Evolutionary conservation across 2,888 invertebrate species (phyloP), one percentile per base, ranked within the genome.

Genomic region (Trissolcus japonicus): DNA sequence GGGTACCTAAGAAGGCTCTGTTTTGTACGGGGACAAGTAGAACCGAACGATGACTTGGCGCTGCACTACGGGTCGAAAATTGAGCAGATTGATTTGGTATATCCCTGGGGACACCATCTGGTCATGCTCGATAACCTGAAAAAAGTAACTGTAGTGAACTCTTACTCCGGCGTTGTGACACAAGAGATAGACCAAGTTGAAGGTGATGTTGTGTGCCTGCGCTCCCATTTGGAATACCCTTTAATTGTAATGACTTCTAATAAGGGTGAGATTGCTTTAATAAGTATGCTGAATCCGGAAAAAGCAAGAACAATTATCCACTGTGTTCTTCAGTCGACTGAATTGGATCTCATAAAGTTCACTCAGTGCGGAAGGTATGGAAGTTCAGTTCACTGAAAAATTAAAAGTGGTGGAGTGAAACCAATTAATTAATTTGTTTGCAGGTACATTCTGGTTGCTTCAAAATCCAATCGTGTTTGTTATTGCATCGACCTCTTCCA

Each of bases 81-180:
- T 14, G 69, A 50, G 11, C 68, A 63, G 2, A 56, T 83, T 4
- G 85, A 86, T 16, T 82, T 87, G 17, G 60, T 89, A 0, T 81
- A 85, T 67, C 89, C 89, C 0, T 86, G 85, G 86, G 85, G 85
- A 4, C 84, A 87, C 63, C 83, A 87, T 56, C 54, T 87, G 0
- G 78, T 83, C 0, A 81, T 78, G 0, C 79, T 82, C 0, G 83
- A 86, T 17, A 67, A 82, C 4, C 56, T 48, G 0, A 81, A 61
- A 4, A 76, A 83, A 6, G 56, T 88, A 14, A 48, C 63, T 2
- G 56, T 88, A 4, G 43, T 88, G n/a, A 83, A 85, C 29, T 68
- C 80, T 21, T 78, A 80, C 4, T 79, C 75, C 11, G 88, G 87
- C 0, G 68, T 43, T 3, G 76, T 81, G 41, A 29, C 86, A 2